Percentiles rank a stretch among this genome's conserved stretches.
Evolutionary conservation across 2,797 vertebrate species (phyloP).

Genomic region (Phataginus tetradactyla): DNA sequence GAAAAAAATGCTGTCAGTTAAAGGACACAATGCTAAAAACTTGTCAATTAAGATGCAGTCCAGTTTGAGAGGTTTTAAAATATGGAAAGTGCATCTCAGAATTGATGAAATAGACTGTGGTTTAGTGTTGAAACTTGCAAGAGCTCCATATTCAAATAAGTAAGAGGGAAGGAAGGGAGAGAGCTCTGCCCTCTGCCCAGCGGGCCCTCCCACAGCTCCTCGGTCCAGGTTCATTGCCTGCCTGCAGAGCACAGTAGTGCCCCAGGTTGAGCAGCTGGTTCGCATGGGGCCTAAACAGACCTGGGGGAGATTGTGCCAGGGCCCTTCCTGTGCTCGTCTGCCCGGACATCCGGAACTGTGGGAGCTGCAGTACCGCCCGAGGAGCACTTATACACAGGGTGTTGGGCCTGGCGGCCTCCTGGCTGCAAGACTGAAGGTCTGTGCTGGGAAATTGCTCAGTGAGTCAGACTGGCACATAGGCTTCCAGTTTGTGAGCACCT

Average conservation of each 20-base stretch:
- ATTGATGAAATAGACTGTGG: not conserved
- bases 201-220: not conserved
- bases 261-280: not conserved
- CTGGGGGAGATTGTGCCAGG: not conserved
- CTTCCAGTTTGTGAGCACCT: not conserved
- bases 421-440: not conserved
- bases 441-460: not conserved
- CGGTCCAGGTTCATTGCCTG: not conserved
- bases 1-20: not conserved
- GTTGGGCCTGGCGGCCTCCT: not conserved
- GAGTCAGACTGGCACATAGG: not conserved
- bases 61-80: not conserved
- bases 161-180: not conserved
- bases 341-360: rapidly evolving
- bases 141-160: not conserved
- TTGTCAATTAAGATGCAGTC: not conserved
- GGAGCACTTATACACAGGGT: not conserved
- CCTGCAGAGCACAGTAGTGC: not conserved
- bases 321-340: not conserved
- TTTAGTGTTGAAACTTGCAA: not conserved
- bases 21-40: not conserved
- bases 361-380: rapidly evolving
- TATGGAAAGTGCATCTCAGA: not conserved
- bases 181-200: not conserved
- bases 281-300: not conserved